These are phyloP conservation scores for Scomber scombrus DNA, from an alignment of 2,113 vertebrate genomes.

Conservation along the genomic window DNA sequence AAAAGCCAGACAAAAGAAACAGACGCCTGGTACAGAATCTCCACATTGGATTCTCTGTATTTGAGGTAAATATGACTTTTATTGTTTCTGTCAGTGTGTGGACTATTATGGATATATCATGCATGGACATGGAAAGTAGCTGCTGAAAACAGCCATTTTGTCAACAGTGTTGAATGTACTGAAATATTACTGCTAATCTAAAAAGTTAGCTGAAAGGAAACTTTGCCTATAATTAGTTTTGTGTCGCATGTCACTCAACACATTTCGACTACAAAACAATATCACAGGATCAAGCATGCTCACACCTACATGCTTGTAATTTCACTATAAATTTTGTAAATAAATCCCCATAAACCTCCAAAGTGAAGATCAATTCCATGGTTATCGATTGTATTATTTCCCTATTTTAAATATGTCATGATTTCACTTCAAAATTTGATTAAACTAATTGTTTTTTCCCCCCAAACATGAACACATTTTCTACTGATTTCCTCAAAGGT, in stretches of 20 bases:
- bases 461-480: not conserved
- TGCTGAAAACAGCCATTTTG: not conserved
- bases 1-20: conserved; percentile 74
- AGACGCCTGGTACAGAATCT: conserved; percentile 56
- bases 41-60: conserved; percentile 71
- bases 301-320: too few species aligned
- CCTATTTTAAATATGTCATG: too few species aligned
- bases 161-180: not conserved
- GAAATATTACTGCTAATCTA: not conserved
- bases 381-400: too few species aligned
- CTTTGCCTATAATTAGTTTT: too few species aligned
- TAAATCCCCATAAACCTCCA: too few species aligned
- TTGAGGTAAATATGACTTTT: conserved; percentile 45
- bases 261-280: not conserved
- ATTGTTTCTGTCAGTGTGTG: too few species aligned
- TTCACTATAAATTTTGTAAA: not conserved
- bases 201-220: not conserved
- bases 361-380: too few species aligned
- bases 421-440: too few species aligned
- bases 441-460: too few species aligned
- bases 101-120: too few species aligned
- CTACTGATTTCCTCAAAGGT: conserved; percentile 60
- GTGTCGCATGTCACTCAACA: too few species aligned
- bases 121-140: too few species aligned
- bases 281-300: not conserved